Conservation (phyloP, 2,113 vertebrate genomes). For the Jaculus jaculus region DNA sequence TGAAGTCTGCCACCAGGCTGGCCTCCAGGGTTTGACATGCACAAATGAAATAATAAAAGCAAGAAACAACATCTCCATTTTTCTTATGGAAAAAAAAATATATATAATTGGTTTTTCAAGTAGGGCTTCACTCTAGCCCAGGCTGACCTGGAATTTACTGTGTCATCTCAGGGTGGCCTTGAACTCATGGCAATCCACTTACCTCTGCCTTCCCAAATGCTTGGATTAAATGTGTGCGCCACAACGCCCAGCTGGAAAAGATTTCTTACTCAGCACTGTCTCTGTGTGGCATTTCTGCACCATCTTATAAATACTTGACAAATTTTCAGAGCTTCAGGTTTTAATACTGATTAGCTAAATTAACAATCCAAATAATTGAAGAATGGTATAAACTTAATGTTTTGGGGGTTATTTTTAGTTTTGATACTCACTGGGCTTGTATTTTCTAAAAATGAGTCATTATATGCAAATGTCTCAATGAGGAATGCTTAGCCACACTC, state of each 20-base stretch:
- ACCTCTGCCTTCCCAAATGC: no score
- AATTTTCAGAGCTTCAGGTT: constrained; percentile 39
- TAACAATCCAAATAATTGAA: constrained; percentile 28
- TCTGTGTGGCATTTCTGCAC: constrained; percentile 19
- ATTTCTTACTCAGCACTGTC: background rate
- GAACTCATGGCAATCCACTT: no score
- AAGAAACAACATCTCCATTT: background rate
- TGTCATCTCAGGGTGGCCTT: no score
- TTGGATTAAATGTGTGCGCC: no score
- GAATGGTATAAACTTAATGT: background rate
- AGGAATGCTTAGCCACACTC: background rate
- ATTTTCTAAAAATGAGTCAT: background rate
- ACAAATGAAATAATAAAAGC: background rate
- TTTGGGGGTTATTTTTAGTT: background rate
- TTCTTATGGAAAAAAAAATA: constrained; percentile 23
- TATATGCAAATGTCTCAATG: background rate
- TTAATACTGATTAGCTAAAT: constrained; percentile 62
- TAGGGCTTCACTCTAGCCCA: no score
- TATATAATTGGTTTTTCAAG: no score
- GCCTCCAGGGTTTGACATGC: background rate
- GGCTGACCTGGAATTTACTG: no score
- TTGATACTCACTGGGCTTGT: no score
- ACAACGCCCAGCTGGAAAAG: no score
- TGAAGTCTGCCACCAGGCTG: background rate
- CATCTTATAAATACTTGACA: constrained; percentile 67